These are phyloP conservation scores for Galleria mellonella DNA, from an alignment of 1,140 invertebrate species.

Conservation along the genomic window DNA sequence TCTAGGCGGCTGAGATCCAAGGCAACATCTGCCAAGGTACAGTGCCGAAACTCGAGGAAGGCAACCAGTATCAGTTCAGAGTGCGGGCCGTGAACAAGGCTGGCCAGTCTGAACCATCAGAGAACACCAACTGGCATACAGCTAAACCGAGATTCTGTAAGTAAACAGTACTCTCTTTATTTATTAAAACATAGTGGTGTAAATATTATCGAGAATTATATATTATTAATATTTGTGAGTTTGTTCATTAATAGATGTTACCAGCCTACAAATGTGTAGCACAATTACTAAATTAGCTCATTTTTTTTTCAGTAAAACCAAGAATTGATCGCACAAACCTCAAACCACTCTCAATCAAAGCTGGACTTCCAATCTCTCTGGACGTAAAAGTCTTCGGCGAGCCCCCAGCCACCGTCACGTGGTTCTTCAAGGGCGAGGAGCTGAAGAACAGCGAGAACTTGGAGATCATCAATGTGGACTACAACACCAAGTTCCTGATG, in stretches of 20 bases:
- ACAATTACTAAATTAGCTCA: not conserved
- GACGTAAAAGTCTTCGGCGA: constrained; percentile 96
- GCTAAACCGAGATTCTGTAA: constrained; percentile 94
- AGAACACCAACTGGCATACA: constrained; percentile 95
- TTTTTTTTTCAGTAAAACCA: constrained; percentile 85
- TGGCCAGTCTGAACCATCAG: constrained; percentile 95
- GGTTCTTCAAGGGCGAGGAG: constrained; percentile 88
- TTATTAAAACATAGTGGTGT: not conserved
- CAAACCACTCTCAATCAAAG: constrained; percentile 89
- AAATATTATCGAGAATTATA: too few species aligned
- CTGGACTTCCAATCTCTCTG: constrained; percentile 91
- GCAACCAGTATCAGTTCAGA: constrained; percentile 96
- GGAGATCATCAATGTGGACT: constrained; percentile 89
- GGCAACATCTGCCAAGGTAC: constrained; percentile 87
- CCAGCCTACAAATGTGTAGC: too few species aligned
- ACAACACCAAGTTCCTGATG: constrained; percentile 93
- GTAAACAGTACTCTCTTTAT: constrained; percentile 59
- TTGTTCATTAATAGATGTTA: too few species aligned
- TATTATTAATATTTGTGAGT: too few species aligned
- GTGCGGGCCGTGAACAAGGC: constrained; percentile 97
- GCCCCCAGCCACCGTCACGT: constrained; percentile 93
- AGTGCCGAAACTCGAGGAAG: constrained; percentile 93
- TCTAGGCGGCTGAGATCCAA: constrained; percentile 84
- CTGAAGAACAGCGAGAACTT: constrained; percentile 80
- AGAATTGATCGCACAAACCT: constrained; percentile 94